Evolutionary conservation across 2,797 vertebrate species (phyloP).

Genomic region (Streptopelia turtur): DNA sequence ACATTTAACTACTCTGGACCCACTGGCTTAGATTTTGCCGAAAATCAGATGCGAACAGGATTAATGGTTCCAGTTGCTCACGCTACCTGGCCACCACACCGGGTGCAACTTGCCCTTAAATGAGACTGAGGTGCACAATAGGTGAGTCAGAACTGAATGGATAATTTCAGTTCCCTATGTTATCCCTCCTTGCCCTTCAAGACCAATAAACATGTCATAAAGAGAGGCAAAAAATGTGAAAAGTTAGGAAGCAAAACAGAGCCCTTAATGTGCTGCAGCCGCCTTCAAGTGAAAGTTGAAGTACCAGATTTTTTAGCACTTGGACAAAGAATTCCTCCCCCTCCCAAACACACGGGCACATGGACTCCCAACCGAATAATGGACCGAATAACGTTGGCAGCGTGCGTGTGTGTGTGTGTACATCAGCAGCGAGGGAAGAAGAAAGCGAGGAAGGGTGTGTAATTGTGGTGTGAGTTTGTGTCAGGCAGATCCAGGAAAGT

Average conservation of each 20-base stretch:
- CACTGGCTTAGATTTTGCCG: conserved; percentile 44
- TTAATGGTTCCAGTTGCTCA: conserved; percentile 52
- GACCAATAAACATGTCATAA: conserved; percentile 70
- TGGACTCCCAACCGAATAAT: background rate
- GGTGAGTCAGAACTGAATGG: conserved; percentile 4
- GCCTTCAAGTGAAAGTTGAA: conserved; percentile 41
- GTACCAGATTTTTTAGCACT: conserved; percentile 16
- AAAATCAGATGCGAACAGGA: conserved; percentile 51
- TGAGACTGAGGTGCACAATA: background rate
- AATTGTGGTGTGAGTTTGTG: background rate
- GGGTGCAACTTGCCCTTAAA: conserved; percentile 2
- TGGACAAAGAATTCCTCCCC: background rate
- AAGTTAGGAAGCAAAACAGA: conserved; percentile 60
- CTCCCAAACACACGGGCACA: background rate
- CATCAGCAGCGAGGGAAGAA: background rate
- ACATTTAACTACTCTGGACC: conserved; percentile 64
- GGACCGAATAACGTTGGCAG: background rate
- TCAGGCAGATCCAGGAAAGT: background rate
- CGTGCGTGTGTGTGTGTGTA: fast-evolving
- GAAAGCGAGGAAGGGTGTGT: background rate
- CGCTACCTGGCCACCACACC: background rate
- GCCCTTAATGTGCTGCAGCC: conserved; percentile 18
- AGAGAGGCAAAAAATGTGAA: conserved; percentile 52
- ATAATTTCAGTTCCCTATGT: conserved; percentile 47
- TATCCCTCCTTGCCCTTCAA: conserved; percentile 9